Base-by-base conservation (phyloP, 1,140 invertebrate species). In the Cryptotermes secundus region DNA sequence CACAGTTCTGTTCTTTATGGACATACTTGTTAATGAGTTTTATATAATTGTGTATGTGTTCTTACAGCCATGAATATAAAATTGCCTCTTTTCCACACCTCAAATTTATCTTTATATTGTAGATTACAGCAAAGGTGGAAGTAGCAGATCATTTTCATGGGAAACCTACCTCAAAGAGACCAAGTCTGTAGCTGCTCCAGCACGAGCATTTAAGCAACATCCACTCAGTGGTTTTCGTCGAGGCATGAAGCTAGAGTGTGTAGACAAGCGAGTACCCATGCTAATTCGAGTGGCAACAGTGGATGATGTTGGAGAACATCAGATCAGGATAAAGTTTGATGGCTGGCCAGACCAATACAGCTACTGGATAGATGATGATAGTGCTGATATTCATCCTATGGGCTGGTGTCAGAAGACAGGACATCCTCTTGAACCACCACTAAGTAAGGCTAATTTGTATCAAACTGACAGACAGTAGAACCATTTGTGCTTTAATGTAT, bases 341-440 rank as follows among this genome's bases (percentile, higher is more conserved):
- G 97, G 97, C 19, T 99, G 97, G 96, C 94, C 95, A 2, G 93
- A 94, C 86, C 93, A 94, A 85, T 96, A 97, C 89, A 94, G 96
- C 85, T 97, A 95, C 89, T 98, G 96, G 96, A 90, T 98, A 85
- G 95, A 97, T 88, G 97, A 98, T 88, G 96, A 98, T 90, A 96
- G 94, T 85, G 92, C 95, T 0, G 96, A 98, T 89, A 94, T 99
- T 87, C 97, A 98, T 92, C 97, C 97, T 26, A 92, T 96, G 86
- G 96, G 96, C 35, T 99, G 97, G 97, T 97, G 96, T 88, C 89
- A 92, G 85, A 96, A 96, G 89, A 98, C 96, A 4, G 94, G 94
- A 49, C 96, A 98, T 90, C 94, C 95, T 2, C 88, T 99, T 10
- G 96, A 98, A 90, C 92, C 95, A 2, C 97, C 97, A 79, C 90